These are phyloP conservation scores for Caenorhabditis wallacei DNA, from an alignment of 2,888 invertebrate genomes.

Conservation along the genomic window DNA sequence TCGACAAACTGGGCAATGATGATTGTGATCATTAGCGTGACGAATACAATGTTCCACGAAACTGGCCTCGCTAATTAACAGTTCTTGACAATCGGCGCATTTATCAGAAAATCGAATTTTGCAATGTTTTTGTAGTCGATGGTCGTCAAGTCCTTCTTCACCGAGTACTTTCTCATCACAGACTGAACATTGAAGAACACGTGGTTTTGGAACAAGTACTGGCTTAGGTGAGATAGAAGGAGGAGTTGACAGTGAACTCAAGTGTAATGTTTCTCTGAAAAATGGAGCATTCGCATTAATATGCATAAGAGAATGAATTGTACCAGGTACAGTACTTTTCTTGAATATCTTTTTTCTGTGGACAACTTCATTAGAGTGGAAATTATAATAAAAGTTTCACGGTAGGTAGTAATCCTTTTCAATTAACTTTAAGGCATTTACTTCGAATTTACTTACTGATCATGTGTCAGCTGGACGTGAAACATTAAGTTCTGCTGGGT, in stretches of 20 bases:
- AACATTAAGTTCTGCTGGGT: constrained; percentile 38
- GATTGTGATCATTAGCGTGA: constrained; percentile 56
- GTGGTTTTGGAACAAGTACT: background rate
- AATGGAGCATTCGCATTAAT: too few species aligned
- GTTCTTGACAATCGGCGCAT: constrained; percentile 69
- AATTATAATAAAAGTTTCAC: too few species aligned
- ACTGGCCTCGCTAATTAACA: constrained; percentile 30
- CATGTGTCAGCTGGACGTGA: constrained; percentile 70
- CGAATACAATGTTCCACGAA: constrained; percentile 61
- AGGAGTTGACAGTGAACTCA: background rate
- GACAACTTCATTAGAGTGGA: too few species aligned
- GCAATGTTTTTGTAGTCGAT: constrained; percentile 66
- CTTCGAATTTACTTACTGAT: constrained; percentile 57
- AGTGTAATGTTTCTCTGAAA: constrained; percentile 43
- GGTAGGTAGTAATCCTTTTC: too few species aligned
- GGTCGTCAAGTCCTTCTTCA: constrained; percentile 71
- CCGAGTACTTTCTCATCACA: constrained; percentile 69
- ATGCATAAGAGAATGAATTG: too few species aligned
- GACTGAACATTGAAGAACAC: constrained; percentile 67
- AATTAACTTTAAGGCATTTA: too few species aligned
- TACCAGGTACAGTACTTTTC: too few species aligned
- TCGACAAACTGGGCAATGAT: constrained; percentile 62
- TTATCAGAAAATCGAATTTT: constrained; percentile 64
- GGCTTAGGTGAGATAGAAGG: constrained; percentile 18
- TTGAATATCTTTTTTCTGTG: too few species aligned